These are phyloP conservation scores for Auanema freiburgensis DNA, from an alignment of 2,888 invertebrate genomes.

Conservation along the genomic window DNA sequence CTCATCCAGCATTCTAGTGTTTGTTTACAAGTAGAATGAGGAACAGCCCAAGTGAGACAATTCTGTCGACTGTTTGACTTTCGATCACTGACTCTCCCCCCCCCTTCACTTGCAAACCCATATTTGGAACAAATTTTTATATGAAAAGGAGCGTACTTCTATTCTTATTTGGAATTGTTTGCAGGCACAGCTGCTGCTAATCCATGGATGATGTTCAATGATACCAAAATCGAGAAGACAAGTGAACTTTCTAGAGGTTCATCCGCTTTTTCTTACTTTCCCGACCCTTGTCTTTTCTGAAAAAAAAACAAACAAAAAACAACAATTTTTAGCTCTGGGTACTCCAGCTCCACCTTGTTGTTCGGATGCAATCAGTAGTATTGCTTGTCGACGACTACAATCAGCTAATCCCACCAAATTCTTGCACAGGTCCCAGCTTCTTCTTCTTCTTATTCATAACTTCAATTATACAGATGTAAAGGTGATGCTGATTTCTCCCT, in stretches of 20 bases:
- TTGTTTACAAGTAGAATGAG: too few species aligned
- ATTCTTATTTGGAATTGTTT: neutral
- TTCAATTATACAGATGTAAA: constrained; percentile 28
- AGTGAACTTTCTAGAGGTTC: constrained; percentile 29
- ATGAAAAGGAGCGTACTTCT: neutral
- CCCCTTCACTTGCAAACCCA: too few species aligned
- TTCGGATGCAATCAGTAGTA: constrained; percentile 46
- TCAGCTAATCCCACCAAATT: constrained; percentile 42
- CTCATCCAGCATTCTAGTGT: too few species aligned
- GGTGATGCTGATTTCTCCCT: constrained; percentile 53
- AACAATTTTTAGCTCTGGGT: constrained; percentile 32
- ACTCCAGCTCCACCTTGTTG: constrained; percentile 48
- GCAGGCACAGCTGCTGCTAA: constrained; percentile 6
- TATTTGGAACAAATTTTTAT: neutral
- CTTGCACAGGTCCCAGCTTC: constrained; percentile 32
- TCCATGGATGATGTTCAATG: constrained; percentile 21
- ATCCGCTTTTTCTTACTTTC: neutral
- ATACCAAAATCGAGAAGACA: constrained; percentile 14
- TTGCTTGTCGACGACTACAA: constrained; percentile 50
- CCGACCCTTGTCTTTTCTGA: neutral
- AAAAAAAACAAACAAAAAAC: neutral
- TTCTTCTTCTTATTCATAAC: neutral
- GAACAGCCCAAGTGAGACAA: too few species aligned
- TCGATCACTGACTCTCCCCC: too few species aligned
- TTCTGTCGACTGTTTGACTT: too few species aligned